These are phyloP conservation scores for Acronicta leporina DNA, from an alignment of 2,888 invertebrate genomes.

Conservation along the genomic window DNA sequence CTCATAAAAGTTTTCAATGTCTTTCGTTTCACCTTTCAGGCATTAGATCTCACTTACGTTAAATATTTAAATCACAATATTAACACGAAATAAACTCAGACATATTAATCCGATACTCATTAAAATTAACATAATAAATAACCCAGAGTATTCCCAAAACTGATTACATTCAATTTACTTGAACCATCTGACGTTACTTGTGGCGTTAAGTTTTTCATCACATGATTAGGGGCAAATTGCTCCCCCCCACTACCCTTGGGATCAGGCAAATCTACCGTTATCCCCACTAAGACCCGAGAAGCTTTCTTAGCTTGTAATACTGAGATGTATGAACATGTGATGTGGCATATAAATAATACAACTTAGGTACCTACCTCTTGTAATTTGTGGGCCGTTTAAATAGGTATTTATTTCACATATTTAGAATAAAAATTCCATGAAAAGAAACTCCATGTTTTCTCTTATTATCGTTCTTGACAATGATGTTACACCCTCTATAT, in stretches of 20 bases:
- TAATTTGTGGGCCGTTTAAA: no score
- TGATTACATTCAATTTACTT: conserved; percentile 56
- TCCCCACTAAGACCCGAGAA: conserved; percentile 71
- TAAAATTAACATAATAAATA: conserved; percentile 61
- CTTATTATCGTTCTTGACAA: no score
- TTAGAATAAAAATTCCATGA: no score
- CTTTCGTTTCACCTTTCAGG: not conserved
- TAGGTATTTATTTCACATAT: no score
- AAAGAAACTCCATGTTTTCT: no score
- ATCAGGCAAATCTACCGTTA: conserved; percentile 78
- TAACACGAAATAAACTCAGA: conserved; percentile 8
- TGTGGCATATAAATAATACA: conserved; percentile 45
- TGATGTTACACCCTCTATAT: no score
- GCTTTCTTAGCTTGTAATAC: conserved; percentile 62
- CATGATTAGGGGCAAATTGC: conserved; percentile 83
- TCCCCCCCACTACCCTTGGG: conserved; percentile 63
- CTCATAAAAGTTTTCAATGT: not conserved
- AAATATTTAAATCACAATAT: not conserved
- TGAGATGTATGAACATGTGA: conserved; percentile 51
- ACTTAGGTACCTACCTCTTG: no score
- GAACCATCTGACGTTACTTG: conserved; percentile 55
- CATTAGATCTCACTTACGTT: not conserved
- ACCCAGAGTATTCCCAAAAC: conserved; percentile 57
- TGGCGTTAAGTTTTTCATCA: conserved; percentile 85
- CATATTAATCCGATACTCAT: conserved; percentile 45